phyloP scores from a whole-genome alignment of 2,797 vertebrate species.

The Lagocephalus sceleratus region DNA sequence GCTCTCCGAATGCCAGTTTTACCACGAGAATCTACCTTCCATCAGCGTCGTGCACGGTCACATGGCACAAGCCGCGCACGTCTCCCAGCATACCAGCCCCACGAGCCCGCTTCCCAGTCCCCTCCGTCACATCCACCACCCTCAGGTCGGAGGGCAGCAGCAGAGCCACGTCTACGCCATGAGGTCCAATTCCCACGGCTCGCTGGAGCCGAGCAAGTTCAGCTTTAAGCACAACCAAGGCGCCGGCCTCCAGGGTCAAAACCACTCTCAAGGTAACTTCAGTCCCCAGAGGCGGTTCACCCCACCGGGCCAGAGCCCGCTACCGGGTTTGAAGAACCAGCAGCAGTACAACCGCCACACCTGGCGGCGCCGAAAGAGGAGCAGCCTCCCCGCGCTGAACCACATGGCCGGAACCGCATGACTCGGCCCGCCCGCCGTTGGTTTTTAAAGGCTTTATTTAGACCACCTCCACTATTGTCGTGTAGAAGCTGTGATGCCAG shows the following conservation, averaged over 20 bases:
- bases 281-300: conserved; percentile 54
- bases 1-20: conserved; percentile 73
- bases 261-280: conserved; percentile 42
- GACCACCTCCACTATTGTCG: background rate
- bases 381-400: conserved; percentile 77
- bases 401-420: conserved; percentile 45
- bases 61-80: conserved; percentile 50
- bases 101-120: conserved; percentile 69
- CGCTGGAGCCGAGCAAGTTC: conserved; percentile 65
- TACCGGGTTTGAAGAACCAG: conserved; percentile 78
- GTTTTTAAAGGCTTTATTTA: conserved; percentile 7
- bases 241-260: conserved; percentile 37
- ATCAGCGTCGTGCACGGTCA: conserved; percentile 68
- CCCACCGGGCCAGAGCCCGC: conserved; percentile 58
- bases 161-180: conserved; percentile 64
- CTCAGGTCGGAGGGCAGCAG: conserved; percentile 61
- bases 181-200: conserved; percentile 62
- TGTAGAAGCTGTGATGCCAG: conserved; percentile 2
- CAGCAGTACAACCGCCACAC: conserved; percentile 84
- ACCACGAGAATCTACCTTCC: conserved; percentile 63
- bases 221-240: conserved; percentile 68
- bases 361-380: conserved; percentile 85
- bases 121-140: conserved; percentile 66
- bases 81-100: conserved; percentile 55
- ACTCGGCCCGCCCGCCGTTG: background rate